A percentile compares a stretch with the other conserved stretches of the same genome.
Conservation (phyloP, 2,113 vertebrate species). For the Corvus cornix region DNA sequence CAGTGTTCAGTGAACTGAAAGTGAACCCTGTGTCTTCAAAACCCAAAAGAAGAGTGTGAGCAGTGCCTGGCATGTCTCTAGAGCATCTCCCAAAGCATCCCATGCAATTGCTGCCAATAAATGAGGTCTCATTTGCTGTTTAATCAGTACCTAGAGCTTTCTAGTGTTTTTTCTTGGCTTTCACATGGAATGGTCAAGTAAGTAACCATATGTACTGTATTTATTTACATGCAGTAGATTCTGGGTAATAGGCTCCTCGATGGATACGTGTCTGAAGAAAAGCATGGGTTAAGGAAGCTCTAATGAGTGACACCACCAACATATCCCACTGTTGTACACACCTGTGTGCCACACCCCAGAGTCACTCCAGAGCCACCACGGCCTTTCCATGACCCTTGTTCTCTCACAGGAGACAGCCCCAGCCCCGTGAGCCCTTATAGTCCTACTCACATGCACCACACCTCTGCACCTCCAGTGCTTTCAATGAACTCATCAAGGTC, state of each 20-base stretch:
- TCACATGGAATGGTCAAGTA: not conserved
- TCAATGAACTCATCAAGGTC: not conserved
- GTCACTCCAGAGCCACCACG: not conserved
- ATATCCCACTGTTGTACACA: not conserved
- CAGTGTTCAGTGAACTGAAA: not conserved
- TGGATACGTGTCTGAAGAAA: not conserved
- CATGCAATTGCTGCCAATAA: not conserved
- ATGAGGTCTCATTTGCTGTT: not conserved
- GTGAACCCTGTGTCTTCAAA: not conserved
- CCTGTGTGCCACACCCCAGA: not conserved
- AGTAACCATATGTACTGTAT: not conserved
- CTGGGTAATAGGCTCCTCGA: not conserved
- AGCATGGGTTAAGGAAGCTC: not conserved
- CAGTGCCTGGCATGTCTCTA: not conserved
- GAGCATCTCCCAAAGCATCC: not conserved
- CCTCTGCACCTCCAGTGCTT: not conserved
- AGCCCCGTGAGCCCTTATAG: fast-evolving
- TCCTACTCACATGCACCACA: fast-evolving
- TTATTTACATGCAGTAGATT: not conserved
- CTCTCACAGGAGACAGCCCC: not conserved
- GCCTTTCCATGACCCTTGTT: fast-evolving
- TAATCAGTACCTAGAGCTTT: not conserved
- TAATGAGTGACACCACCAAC: not conserved
- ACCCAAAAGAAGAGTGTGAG: not conserved
- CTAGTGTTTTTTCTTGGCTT: not conserved